Evolutionary conservation across 2,113 vertebrate species (phyloP).

Genomic region (Chionis minor): DNA sequence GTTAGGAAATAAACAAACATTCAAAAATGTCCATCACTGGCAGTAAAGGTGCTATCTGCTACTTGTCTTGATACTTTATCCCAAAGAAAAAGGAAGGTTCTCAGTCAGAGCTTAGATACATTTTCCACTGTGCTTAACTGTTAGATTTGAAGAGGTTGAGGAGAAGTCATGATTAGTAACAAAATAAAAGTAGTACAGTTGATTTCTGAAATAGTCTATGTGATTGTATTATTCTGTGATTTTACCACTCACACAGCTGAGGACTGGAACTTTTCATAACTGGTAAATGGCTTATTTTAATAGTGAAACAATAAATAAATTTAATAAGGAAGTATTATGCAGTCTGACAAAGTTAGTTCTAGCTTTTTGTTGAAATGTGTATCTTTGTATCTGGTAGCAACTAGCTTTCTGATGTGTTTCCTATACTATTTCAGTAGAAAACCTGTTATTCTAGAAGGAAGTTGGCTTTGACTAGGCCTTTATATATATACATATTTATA

Average conservation of each 20-base stretch:
- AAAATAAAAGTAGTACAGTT: neutral
- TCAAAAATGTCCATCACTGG: neutral
- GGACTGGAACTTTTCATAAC: neutral
- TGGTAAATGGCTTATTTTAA: constrained; percentile 13
- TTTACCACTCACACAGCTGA: neutral
- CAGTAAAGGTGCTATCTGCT: neutral
- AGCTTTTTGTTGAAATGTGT: neutral
- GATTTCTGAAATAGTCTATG: neutral
- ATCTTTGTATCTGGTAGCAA: neutral
- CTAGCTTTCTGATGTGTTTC: neutral
- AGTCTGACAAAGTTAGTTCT: neutral
- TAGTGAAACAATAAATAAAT: constrained; percentile 3
- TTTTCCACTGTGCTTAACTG: neutral
- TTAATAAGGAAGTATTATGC: neutral
- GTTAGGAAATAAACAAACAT: neutral
- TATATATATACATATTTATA: neutral
- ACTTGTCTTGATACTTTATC: neutral
- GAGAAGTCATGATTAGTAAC: neutral
- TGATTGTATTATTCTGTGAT: neutral
- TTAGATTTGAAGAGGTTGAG: neutral
- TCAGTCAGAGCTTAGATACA: neutral
- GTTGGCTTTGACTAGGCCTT: neutral
- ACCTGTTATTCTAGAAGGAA: neutral
- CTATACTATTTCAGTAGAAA: neutral
- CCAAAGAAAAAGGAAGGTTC: neutral